These are phyloP conservation scores for Resseliella maxima DNA, from an alignment of 2,888 invertebrate genomes.

Conservation along the genomic window DNA sequence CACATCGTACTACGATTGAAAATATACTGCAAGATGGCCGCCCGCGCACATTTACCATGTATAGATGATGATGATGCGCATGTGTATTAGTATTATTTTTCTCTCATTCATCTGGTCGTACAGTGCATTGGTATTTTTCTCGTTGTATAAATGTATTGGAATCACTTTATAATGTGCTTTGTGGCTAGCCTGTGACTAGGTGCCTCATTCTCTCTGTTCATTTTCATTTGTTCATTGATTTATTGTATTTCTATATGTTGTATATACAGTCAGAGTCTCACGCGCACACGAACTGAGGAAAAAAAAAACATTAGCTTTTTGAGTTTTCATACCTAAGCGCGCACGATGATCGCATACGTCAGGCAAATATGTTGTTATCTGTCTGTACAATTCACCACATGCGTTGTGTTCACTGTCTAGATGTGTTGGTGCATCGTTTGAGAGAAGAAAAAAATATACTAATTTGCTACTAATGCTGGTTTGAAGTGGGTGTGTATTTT, in stretches of 20 bases:
- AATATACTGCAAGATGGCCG: conserved; percentile 56
- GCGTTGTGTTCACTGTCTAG: background rate
- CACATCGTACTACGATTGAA: conserved; percentile 52
- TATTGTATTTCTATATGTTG: background rate
- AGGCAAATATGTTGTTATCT: background rate
- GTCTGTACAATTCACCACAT: background rate
- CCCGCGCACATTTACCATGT: conserved; percentile 52
- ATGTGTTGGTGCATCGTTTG: background rate
- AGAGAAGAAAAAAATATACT: background rate
- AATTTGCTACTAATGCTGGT: conserved; percentile 27
- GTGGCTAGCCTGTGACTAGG: background rate
- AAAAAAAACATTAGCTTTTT: conserved; percentile 42
- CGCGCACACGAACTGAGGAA: background rate
- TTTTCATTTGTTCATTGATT: background rate
- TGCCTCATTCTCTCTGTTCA: conserved; percentile 3
- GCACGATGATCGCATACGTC: conserved; percentile 50
- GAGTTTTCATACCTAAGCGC: conserved; percentile 8
- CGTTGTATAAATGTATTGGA: conserved; percentile 5
- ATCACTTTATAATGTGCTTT: background rate
- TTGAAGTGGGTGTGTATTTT: conserved; percentile 44
- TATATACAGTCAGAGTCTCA: background rate
- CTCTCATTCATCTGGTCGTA: background rate
- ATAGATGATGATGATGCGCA: conserved; percentile 49
- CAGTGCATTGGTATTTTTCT: background rate
- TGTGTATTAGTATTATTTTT: conserved; percentile 19